Percentiles rank a stretch among this genome's conserved stretches.
Evolutionary conservation across 2,113 vertebrate genomes (phyloP).

Genomic region (Clarias magur): DNA sequence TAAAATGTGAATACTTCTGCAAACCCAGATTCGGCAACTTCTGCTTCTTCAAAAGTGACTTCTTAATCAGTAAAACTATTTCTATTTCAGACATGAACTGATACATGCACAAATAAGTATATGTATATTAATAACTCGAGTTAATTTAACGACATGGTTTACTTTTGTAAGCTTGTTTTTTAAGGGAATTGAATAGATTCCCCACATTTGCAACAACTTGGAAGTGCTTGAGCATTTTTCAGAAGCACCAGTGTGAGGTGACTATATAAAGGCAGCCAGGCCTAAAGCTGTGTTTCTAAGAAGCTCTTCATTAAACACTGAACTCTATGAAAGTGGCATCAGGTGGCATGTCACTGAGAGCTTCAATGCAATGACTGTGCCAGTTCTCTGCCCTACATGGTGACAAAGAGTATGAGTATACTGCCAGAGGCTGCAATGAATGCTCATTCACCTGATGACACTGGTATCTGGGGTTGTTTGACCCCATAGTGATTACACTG

Average conservation of each 20-base stretch:
- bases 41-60: background rate
- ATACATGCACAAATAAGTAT: background rate
- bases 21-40: background rate
- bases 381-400: conserved; percentile 55
- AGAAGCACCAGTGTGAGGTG: conserved; percentile 2
- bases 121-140: background rate
- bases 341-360: conserved; percentile 52
- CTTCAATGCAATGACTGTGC: conserved; percentile 42
- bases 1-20: background rate
- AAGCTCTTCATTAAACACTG: conserved; percentile 38
- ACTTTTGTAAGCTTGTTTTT: background rate
- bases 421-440: conserved; percentile 11
- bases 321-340: conserved; percentile 42
- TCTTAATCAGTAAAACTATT: background rate
- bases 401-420: conserved; percentile 15
- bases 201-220: background rate
- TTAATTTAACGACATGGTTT: background rate
- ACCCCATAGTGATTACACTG: conserved; percentile 15
- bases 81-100: background rate
- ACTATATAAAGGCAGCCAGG: conserved; percentile 39
- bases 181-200: background rate
- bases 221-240: background rate
- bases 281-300: conserved; percentile 47
- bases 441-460: conserved; percentile 35
- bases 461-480: conserved; percentile 42